Base-by-base conservation (phyloP, 2,888 invertebrate species). In the Mesorhabditis sp. region DNA sequence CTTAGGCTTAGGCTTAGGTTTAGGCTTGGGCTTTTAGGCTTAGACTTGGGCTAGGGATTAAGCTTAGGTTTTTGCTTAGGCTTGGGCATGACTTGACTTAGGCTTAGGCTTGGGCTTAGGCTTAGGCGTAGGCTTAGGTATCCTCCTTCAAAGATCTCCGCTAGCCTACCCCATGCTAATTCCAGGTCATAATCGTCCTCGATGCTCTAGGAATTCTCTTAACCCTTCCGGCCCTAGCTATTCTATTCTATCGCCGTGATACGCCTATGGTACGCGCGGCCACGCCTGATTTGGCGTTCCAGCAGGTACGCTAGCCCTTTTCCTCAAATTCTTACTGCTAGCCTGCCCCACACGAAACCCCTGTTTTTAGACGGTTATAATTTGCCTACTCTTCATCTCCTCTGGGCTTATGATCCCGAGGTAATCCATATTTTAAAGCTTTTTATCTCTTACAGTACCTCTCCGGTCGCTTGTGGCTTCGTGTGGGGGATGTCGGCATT, bases 341-440 rank as follows among this genome's bases (percentile, higher is more conserved):
- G 58, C n/a, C 58, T 50, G n/a, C n/a, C 58, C 7, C 58, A 50
- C 7, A 50, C 13, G 50, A 50, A 50, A 50, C 13, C n/a, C n/a
- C n/a, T n/a, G n/a, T n/a, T 50, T 50, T 50, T 50, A 13, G 58
- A 50, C n/a, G n/a, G 58, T n/a, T 50, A 50, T n/a, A 50, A n/a
- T 28, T 28, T 13, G 58, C n/a, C 58, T 50, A 50, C 58, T 50
- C n/a, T 50, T 50, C 58, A 50, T 50, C 58, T 13, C 58, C 1
- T 50, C 58, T 2, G 58, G 10, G 7, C 2, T 50, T 1, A 50
- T 50, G 58, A 50, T 50, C 1, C 58, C 58, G 0, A 50, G 58
- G 58, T 50, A 13, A 50, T 6, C 50, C 50, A 50, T 10, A 50
- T 50, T 50, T 50, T 10, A 50, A 13, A 50, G 13, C n/a, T n/a